These are phyloP conservation scores for Distichodus sexfasciatus DNA, from an alignment of 2,797 vertebrate species.

Conservation along the genomic window DNA sequence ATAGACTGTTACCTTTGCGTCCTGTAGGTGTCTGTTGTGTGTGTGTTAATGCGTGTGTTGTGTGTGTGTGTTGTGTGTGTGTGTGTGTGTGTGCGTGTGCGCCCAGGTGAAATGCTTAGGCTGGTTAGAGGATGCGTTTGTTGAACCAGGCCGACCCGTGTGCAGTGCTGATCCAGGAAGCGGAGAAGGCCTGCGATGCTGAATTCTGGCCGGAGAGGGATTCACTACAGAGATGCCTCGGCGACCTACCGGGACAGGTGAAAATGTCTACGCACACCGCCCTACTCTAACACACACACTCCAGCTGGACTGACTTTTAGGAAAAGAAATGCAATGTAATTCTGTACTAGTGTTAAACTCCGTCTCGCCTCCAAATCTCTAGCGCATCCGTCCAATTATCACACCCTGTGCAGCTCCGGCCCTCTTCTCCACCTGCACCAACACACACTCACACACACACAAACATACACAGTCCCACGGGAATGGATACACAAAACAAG, in stretches of 20 bases:
- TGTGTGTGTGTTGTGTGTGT: background rate
- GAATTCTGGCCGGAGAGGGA: constrained; percentile 94
- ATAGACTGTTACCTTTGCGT: too few relatives aligned
- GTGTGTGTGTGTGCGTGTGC: constrained; percentile 33
- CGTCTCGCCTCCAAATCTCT: background rate
- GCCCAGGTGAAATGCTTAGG: constrained; percentile 92
- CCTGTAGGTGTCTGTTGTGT: too few relatives aligned
- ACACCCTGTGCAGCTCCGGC: constrained; percentile 28
- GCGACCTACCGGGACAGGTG: constrained; percentile 91
- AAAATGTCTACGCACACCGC: background rate
- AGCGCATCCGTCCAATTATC: constrained; percentile 36
- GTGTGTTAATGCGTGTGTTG: too few relatives aligned
- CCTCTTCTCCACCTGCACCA: constrained; percentile 6
- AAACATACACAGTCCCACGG: background rate
- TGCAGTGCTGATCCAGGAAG: constrained; percentile 95
- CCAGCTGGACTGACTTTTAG: too few relatives aligned
- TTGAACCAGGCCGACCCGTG: constrained; percentile 97
- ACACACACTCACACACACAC: background rate
- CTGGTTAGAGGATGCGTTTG: constrained; percentile 90
- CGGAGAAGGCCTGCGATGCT: constrained; percentile 94
- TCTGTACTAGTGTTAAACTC: constrained; percentile 21
- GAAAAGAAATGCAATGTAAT: too few relatives aligned
- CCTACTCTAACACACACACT: constrained; percentile 28
- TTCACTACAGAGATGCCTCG: constrained; percentile 95
- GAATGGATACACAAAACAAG: constrained; percentile 8